A percentile compares a stretch with the other conserved stretches of the same genome.
Conservation (phyloP, 1,140 invertebrate genomes). For the Aphidius ervi region DNA sequence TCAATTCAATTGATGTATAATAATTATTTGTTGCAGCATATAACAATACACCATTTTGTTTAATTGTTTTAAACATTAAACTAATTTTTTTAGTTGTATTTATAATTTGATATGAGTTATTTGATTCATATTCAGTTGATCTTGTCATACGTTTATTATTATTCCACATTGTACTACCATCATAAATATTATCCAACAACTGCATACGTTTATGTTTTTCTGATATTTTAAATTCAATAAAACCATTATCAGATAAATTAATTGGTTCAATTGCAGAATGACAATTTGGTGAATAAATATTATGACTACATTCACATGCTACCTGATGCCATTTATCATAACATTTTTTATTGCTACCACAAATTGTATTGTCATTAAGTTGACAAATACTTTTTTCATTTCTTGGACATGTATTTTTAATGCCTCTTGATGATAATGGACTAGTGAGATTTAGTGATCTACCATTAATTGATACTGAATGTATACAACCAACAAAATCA, state of each 20-base stretch:
- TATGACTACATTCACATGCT: slow-evolving; percentile 63
- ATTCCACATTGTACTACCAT: slow-evolving; percentile 67
- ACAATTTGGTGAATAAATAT: slow-evolving; percentile 73
- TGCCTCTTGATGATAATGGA: slow-evolving; percentile 66
- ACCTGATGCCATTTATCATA: slow-evolving; percentile 78
- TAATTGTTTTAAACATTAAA: slow-evolving; percentile 77
- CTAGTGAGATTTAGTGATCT: slow-evolving; percentile 72
- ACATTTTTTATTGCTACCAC: slow-evolving; percentile 68
- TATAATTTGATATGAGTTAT: slow-evolving; percentile 20
- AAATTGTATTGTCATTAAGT: slow-evolving; percentile 48
- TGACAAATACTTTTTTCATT: slow-evolving; percentile 58
- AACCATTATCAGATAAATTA: slow-evolving; percentile 70
- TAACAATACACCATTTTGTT: slow-evolving; percentile 72
- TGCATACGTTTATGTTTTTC: slow-evolving; percentile 84
- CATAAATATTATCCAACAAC: slow-evolving; percentile 71
- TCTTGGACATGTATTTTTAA: slow-evolving; percentile 72
- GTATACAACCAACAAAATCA: slow-evolving; percentile 89
- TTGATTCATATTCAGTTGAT: slow-evolving; percentile 17
- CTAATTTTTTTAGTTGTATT: slow-evolving; percentile 67
- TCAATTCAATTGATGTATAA: slow-evolving; percentile 73
- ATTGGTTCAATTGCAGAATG: slow-evolving; percentile 72
- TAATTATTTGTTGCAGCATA: slow-evolving; percentile 83
- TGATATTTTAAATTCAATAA: slow-evolving; percentile 74
- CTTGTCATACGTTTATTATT: slow-evolving; percentile 34
- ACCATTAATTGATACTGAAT: slow-evolving; percentile 85